Conservation (phyloP, 2,113 vertebrate genomes). For the Etia nguti region DNA sequence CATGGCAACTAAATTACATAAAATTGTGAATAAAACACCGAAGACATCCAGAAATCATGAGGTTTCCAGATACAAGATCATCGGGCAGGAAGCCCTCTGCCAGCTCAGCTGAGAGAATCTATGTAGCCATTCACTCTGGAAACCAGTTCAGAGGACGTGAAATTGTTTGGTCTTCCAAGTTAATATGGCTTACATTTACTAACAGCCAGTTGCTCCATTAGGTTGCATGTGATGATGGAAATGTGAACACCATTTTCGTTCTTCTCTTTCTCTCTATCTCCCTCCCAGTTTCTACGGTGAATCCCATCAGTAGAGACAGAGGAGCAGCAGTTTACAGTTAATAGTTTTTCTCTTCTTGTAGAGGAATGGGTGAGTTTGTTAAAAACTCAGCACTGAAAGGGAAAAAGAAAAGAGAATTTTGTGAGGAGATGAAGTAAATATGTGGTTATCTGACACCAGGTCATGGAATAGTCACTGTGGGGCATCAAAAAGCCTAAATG, state of each 20-base stretch:
- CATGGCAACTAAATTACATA: not conserved
- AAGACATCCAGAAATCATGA: not conserved
- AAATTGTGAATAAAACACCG: not conserved
- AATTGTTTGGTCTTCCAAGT: not conserved
- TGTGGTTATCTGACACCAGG: not conserved
- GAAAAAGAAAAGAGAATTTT: conserved; percentile 36
- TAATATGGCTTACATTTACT: not conserved
- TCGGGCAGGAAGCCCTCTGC: not conserved
- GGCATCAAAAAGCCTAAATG: not conserved
- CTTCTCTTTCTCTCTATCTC: conserved; percentile 33
- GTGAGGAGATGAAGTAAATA: not conserved
- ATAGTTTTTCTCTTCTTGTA: conserved; percentile 44
- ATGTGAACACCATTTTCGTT: not conserved
- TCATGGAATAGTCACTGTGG: not conserved
- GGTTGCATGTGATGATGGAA: conserved; percentile 12
- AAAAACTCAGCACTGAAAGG: conserved; percentile 76
- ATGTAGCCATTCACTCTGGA: not conserved
- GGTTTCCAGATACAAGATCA: not conserved
- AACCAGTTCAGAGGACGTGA: not conserved
- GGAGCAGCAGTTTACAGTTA: conserved; percentile 16
- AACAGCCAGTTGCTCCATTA: not conserved
- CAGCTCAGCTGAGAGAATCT: not conserved
- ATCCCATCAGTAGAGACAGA: conserved; percentile 28
- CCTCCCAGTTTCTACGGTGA: conserved; percentile 15
- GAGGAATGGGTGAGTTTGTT: conserved; percentile 33